A percentile compares a stretch with the other conserved stretches of the same genome.
Evolutionary conservation across 2,797 vertebrate species (phyloP).

Genomic region (Limnodromus scolopaceus): DNA sequence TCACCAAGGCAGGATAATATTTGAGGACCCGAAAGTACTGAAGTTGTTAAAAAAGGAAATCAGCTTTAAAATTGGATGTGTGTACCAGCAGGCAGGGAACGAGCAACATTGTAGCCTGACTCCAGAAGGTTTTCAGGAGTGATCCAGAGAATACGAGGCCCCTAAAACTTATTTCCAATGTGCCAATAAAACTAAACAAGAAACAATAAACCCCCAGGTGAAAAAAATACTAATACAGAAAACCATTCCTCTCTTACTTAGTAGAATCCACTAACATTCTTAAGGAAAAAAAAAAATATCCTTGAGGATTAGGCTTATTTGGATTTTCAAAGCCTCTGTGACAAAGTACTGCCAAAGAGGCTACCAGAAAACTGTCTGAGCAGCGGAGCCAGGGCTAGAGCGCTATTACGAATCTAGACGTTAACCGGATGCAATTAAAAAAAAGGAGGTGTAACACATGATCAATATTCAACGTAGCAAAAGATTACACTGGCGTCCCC

Average conservation of each 20-base stretch:
- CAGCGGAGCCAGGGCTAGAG: not conserved
- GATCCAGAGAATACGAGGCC: not conserved
- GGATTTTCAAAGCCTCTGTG: slow-evolving; percentile 28
- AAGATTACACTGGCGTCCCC: not conserved
- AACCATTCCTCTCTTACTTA: not conserved
- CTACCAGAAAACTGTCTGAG: not conserved
- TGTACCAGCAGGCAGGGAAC: not conserved
- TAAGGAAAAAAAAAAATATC: not conserved
- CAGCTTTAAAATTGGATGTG: not conserved
- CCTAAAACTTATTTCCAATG: not conserved
- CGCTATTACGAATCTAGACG: slow-evolving; percentile 5
- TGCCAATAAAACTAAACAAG: slow-evolving; percentile 7
- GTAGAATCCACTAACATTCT: not conserved
- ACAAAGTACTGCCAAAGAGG: not conserved
- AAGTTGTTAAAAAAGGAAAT: slow-evolving; percentile 53
- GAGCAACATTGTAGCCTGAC: not conserved
- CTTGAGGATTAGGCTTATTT: not conserved
- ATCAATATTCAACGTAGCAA: slow-evolving; percentile 18
- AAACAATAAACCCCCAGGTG: not conserved
- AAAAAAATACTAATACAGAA: slow-evolving; percentile 4
- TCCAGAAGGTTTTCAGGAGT: not conserved
- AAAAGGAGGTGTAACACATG: not conserved
- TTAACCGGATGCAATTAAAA: not conserved
- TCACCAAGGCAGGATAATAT: slow-evolving; percentile 23
- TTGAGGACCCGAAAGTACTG: slow-evolving; percentile 4